phyloP scores from a whole-genome alignment of 2,113 vertebrate genomes.

The Nyctibius bracteatus region DNA sequence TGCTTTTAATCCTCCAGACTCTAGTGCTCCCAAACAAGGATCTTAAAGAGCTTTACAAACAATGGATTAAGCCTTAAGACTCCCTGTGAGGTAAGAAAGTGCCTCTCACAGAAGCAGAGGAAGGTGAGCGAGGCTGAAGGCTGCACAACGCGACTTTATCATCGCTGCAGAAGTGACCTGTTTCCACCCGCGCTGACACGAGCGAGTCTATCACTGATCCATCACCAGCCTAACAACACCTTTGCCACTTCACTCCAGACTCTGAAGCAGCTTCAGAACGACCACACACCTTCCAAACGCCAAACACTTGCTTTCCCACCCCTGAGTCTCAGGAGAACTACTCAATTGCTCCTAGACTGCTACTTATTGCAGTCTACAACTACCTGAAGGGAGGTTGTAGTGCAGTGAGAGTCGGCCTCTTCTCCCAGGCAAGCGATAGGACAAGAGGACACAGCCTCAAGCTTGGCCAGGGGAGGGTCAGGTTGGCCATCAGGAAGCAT shows the following conservation, averaged over 20 bases:
- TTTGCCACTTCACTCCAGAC: neutral
- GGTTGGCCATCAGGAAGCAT: too few species aligned
- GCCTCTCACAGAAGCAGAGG: neutral
- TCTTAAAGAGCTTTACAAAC: slow-evolving; percentile 64
- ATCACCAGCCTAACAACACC: fast-evolving
- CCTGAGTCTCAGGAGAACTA: neutral
- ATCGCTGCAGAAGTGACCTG: neutral
- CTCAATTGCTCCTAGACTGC: too few species aligned
- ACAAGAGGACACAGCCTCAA: too few species aligned
- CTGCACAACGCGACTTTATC: neutral
- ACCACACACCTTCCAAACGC: fast-evolving
- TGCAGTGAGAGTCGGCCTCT: too few species aligned
- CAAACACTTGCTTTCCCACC: neutral
- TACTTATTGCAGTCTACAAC: too few species aligned
- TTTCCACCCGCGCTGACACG: fast-evolving
- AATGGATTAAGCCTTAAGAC: slow-evolving; percentile 57
- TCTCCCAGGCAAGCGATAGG: too few species aligned
- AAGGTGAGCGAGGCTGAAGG: neutral
- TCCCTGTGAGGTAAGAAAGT: neutral
- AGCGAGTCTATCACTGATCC: neutral
- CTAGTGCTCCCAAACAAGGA: slow-evolving; percentile 41
- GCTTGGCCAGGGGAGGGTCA: too few species aligned
- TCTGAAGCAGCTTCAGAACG: neutral
- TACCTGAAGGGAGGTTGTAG: too few species aligned
- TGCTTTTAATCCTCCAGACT: slow-evolving; percentile 56